These are phyloP conservation scores for Diglossa cyanea DNA, from an alignment of 2,797 vertebrate species.

Conservation along the genomic window DNA sequence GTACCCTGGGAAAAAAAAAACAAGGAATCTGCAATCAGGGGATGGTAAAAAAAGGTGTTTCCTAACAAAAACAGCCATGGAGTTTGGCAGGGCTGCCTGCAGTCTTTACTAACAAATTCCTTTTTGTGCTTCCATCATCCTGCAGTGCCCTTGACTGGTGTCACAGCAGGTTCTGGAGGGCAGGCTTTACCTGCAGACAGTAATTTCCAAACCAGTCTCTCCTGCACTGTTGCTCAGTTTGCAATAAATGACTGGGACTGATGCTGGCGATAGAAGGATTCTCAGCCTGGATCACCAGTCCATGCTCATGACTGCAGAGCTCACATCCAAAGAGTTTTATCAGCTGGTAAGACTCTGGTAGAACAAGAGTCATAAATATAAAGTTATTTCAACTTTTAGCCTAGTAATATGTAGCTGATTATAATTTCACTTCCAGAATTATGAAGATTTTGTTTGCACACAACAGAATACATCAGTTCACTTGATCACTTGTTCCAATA, in stretches of 20 bases:
- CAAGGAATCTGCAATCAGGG: background rate
- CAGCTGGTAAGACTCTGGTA: background rate
- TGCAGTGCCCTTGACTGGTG: background rate
- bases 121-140: background rate
- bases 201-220: background rate
- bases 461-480: background rate
- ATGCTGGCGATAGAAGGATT: background rate
- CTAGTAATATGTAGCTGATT: background rate
- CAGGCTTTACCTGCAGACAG: background rate
- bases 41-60: background rate
- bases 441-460: background rate
- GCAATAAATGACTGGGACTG: background rate
- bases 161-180: background rate
- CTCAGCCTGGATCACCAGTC: background rate
- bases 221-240: accelerated
- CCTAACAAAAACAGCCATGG: background rate
- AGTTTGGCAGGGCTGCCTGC: background rate
- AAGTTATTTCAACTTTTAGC: background rate
- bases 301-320: background rate
- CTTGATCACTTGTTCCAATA: background rate
- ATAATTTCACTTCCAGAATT: background rate
- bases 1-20: background rate
- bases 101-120: background rate
- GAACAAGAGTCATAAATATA: background rate
- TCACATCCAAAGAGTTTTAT: background rate